Conservation (phyloP, 2,797 vertebrate genomes). For the Platalea minor region DNA sequence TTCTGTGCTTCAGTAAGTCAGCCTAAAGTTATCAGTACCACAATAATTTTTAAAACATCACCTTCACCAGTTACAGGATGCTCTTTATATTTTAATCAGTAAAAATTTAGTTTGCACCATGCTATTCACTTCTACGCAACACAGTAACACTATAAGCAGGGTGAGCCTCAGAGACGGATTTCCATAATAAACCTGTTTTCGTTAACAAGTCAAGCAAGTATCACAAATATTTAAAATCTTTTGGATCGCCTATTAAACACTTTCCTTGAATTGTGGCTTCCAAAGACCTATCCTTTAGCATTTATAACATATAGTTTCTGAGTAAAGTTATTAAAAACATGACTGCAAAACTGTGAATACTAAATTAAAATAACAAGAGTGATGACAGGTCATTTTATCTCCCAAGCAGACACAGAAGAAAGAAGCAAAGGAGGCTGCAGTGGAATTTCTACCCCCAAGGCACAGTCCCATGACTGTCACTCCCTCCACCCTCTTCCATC, state of each 20-base stretch:
- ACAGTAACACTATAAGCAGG: not conserved
- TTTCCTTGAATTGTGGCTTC: not conserved
- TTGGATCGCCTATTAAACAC: not conserved
- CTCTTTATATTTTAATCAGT: not conserved
- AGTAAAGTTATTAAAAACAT: not conserved
- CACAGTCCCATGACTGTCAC: not conserved
- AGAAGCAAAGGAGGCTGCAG: not conserved
- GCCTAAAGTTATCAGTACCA: not conserved
- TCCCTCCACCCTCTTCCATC: not conserved
- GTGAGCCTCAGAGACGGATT: not conserved
- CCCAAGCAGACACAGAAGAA: not conserved
- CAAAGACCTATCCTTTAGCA: not conserved
- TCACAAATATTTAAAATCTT: not conserved
- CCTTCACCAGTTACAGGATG: not conserved
- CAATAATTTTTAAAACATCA: not conserved
- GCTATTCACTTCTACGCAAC: not conserved
- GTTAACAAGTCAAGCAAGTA: not conserved
- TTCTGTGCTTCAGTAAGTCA: not conserved
- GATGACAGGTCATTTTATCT: not conserved
- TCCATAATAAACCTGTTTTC: not conserved
- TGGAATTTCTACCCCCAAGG: not conserved
- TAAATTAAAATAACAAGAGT: not conserved
- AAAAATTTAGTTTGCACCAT: not conserved
- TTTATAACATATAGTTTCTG: not conserved
- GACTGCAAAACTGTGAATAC: not conserved